phyloP scores from a whole-genome alignment of 2,888 invertebrate species.

The Carcina quercana region DNA sequence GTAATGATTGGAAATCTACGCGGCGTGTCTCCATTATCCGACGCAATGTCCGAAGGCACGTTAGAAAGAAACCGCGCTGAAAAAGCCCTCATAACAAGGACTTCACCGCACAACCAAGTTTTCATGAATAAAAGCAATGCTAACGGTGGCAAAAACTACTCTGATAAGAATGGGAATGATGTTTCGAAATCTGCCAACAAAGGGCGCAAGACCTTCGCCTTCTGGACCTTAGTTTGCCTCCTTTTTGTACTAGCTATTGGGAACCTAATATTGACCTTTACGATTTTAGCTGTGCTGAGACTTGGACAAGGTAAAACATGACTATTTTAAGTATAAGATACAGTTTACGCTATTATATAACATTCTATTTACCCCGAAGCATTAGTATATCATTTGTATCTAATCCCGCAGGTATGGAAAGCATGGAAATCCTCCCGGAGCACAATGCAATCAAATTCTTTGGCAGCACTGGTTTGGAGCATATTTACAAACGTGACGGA shows the following conservation, averaged over 20 bases:
- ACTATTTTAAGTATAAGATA: no score
- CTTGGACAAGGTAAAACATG: conserved; percentile 80
- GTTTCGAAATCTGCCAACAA: conserved; percentile 47
- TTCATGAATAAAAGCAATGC: conserved; percentile 33
- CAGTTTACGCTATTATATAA: no score
- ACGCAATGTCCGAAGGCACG: conserved; percentile 57
- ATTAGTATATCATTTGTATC: conserved; percentile 4
- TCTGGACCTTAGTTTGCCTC: conserved; percentile 85
- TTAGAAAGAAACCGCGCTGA: conserved; percentile 54
- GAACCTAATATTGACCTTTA: conserved; percentile 86
- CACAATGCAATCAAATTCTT: conserved; percentile 85
- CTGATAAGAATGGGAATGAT: conserved; percentile 64
- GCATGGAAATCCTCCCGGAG: conserved; percentile 84
- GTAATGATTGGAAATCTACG: conserved; percentile 45
- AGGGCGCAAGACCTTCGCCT: conserved; percentile 79
- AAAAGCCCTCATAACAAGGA: conserved; percentile 55
- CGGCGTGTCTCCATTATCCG: conserved; percentile 55
- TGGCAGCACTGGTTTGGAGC: conserved; percentile 84
- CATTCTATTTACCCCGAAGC: no score
- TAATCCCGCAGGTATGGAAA: conserved; percentile 80
- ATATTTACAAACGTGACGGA: conserved; percentile 83
- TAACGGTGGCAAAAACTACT: conserved; percentile 45
- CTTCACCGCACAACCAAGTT: conserved; percentile 44
- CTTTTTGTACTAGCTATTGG: conserved; percentile 83
- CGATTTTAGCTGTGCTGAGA: conserved; percentile 85